Conservation (phyloP, 92 coral and sea anemone species). For the Siderastrea radians region DNA sequence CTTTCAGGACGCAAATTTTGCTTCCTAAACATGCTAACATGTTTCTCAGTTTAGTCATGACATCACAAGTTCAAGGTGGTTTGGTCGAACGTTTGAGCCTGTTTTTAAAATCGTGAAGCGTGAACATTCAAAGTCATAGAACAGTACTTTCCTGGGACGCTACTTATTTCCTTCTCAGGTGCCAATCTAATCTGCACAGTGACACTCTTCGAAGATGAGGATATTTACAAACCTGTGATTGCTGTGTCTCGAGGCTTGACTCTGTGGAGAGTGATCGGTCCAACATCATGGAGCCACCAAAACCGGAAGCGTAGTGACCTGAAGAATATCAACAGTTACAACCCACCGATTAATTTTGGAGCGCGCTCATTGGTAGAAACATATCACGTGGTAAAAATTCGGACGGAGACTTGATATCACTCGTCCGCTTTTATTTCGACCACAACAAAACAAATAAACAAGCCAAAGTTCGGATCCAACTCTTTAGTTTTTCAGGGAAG, state of each 20-base stretch:
- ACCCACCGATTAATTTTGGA: too few relatives aligned
- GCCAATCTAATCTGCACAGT: neutral
- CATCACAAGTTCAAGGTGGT: neutral
- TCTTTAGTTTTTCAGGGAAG: too few relatives aligned
- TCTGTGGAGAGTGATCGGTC: slow-evolving; percentile 33
- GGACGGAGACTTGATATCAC: too few relatives aligned
- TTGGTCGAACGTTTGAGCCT: neutral
- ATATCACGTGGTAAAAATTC: neutral
- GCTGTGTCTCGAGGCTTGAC: slow-evolving; percentile 13
- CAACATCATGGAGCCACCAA: slow-evolving; percentile 26
- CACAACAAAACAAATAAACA: too few relatives aligned
- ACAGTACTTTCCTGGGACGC: too few relatives aligned
- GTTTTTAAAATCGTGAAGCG: neutral
- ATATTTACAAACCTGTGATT: slow-evolving; percentile 22
- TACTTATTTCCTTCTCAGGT: too few relatives aligned
- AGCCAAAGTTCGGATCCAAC: too few relatives aligned
- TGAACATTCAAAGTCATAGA: too few relatives aligned
- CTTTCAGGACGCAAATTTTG: neutral
- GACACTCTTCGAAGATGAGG: neutral
- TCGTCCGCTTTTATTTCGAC: too few relatives aligned
- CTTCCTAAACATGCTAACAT: too few relatives aligned
- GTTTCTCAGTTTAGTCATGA: too few relatives aligned
- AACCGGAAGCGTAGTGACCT: slow-evolving; percentile 3
- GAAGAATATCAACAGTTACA: neutral
- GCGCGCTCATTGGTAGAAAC: neutral